Conservation (phyloP, 2,888 invertebrate species). For the Troglohyphantes excavatus region DNA sequence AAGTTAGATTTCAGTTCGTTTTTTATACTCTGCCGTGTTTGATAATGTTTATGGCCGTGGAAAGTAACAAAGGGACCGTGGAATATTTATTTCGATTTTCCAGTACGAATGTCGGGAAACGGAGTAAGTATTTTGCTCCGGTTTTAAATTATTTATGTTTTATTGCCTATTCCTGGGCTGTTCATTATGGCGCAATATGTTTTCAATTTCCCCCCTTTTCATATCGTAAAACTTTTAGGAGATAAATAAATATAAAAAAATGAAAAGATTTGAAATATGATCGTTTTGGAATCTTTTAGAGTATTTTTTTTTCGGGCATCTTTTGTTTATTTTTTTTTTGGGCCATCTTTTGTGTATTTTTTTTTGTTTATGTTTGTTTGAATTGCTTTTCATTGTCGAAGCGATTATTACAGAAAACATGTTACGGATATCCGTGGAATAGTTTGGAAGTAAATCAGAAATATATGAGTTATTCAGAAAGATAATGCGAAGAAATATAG, state of each 20-base stretch:
- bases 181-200: slow-evolving; percentile 61
- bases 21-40: background rate
- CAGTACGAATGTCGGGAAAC: slow-evolving; percentile 42
- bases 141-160: slow-evolving; percentile 24
- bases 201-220: slow-evolving; percentile 55
- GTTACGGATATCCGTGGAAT: too few species aligned
- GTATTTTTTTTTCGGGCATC: slow-evolving; percentile 6
- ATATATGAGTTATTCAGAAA: too few species aligned
- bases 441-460: too few species aligned
- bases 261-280: slow-evolving; percentile 37
- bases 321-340: background rate
- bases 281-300: slow-evolving; percentile 47
- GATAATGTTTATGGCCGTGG: slow-evolving; percentile 63
- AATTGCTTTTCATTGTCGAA: too few species aligned
- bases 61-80: background rate
- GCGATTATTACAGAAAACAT: too few species aligned
- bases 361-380: background rate
- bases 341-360: background rate
- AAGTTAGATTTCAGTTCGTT: slow-evolving; percentile 32
- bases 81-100: slow-evolving; percentile 58
- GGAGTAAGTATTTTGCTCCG: background rate
- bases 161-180: slow-evolving; percentile 12
- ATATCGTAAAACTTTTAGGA: slow-evolving; percentile 67
- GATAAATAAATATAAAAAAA: slow-evolving; percentile 15
- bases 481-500: too few species aligned